Conservation (phyloP, 2,113 vertebrate genomes). For the Chionis minor region DNA sequence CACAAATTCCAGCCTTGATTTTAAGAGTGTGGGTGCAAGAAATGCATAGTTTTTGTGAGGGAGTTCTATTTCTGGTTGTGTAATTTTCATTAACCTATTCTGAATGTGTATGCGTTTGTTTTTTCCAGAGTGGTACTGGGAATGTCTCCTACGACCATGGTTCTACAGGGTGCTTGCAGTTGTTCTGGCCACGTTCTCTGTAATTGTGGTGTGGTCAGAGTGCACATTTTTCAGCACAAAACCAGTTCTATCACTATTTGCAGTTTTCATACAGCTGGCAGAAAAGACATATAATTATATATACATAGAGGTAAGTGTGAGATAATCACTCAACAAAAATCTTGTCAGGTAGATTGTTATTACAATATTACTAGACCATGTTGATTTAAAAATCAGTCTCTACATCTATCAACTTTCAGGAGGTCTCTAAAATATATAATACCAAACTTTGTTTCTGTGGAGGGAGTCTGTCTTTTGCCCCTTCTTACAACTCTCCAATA, state of each 20-base stretch:
- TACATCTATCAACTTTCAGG: background rate
- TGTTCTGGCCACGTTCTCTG: slow-evolving; percentile 82
- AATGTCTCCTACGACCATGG: slow-evolving; percentile 85
- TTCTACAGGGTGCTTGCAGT: slow-evolving; percentile 85
- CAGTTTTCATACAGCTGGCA: slow-evolving; percentile 88
- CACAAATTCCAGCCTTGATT: background rate
- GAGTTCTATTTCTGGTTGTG: background rate
- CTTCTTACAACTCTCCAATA: background rate
- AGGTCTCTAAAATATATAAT: background rate
- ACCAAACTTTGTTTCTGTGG: background rate
- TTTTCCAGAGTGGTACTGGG: slow-evolving; percentile 93
- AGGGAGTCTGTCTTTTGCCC: background rate
- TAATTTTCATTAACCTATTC: background rate
- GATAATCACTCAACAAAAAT: background rate
- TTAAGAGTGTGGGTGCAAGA: background rate
- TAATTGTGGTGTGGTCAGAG: slow-evolving; percentile 94
- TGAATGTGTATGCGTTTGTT: background rate
- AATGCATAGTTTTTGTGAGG: background rate
- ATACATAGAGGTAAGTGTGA: slow-evolving; percentile 86
- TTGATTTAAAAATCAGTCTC: background rate
- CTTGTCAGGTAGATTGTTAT: background rate
- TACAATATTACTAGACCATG: background rate
- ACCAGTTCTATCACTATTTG: slow-evolving; percentile 90
- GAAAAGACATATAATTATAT: slow-evolving; percentile 91
- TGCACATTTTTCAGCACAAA: slow-evolving; percentile 94